phyloP scores from a whole-genome alignment of 1,140 invertebrate species.

The Goniozus legneri region DNA sequence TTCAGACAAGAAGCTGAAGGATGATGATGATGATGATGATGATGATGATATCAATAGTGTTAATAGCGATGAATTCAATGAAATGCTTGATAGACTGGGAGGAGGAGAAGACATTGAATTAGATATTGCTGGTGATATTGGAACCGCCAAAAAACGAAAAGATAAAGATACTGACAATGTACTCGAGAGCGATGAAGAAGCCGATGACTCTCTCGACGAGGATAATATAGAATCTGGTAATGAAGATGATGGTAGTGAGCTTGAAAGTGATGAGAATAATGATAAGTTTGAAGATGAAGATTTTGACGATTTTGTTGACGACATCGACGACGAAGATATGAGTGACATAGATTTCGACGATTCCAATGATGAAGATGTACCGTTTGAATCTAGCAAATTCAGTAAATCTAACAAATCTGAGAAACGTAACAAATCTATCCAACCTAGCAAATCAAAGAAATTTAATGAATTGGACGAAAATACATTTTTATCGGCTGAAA shows the following conservation, averaged over 20 bases:
- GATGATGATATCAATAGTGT: slow-evolving; percentile 80
- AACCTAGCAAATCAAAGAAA: slow-evolving; percentile 17
- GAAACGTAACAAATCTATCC: too few species aligned
- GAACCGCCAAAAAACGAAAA: slow-evolving; percentile 39
- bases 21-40: slow-evolving; percentile 62
- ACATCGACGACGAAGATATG: slow-evolving; percentile 25
- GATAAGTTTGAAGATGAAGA: slow-evolving; percentile 36
- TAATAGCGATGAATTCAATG: slow-evolving; percentile 84
- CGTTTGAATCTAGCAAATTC: too few species aligned
- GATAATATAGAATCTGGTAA: neutral
- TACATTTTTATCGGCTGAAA: slow-evolving; percentile 69
- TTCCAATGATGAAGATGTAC: slow-evolving; percentile 13
- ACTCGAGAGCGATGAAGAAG: slow-evolving; percentile 20
- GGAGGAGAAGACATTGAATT: slow-evolving; percentile 59
- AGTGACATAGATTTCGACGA: slow-evolving; percentile 31
- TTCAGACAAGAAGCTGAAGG: slow-evolving; percentile 31
- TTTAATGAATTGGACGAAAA: slow-evolving; percentile 23
- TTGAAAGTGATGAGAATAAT: slow-evolving; percentile 42
- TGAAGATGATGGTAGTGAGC: slow-evolving; percentile 38
- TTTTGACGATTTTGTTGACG: slow-evolving; percentile 27
- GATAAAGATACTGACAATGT: slow-evolving; percentile 26
- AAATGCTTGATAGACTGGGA: slow-evolving; percentile 69
- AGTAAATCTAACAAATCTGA: too few species aligned
- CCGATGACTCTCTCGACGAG: slow-evolving; percentile 33
- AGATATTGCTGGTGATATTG: slow-evolving; percentile 53